These are phyloP conservation scores for Leptopilina boulardi DNA, from an alignment of 1,140 invertebrate genomes.

Conservation along the genomic window DNA sequence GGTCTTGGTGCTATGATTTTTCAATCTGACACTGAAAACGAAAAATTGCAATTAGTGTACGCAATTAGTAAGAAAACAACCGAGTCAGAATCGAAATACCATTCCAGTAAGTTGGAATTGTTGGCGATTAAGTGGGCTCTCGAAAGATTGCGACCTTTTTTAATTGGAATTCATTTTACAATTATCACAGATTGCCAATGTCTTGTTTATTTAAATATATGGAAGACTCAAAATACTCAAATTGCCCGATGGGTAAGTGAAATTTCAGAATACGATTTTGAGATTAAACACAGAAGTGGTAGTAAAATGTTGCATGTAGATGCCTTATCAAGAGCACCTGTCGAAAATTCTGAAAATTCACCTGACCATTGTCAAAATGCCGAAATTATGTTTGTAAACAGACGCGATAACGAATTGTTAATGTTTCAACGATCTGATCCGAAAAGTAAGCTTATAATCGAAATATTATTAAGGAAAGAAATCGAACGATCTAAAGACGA, in stretches of 20 bases:
- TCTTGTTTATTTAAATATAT: constrained; percentile 27
- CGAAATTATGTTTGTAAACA: neutral
- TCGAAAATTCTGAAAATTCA: neutral
- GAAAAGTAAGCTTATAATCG: neutral
- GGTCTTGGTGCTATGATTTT: constrained; percentile 34
- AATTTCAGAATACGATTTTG: constrained; percentile 18
- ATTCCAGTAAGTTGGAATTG: neutral
- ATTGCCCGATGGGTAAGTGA: constrained; percentile 11
- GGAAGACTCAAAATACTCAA: constrained; percentile 32
- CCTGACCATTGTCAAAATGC: neutral
- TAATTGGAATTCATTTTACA: constrained; percentile 39
- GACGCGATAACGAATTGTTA: neutral
- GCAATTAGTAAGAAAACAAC: neutral
- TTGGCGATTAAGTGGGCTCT: constrained; percentile 36
- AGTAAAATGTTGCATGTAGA: constrained; percentile 10
- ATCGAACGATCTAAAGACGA: neutral
- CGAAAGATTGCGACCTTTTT: neutral
- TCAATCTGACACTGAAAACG: neutral
- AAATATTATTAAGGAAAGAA: neutral
- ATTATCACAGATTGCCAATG: constrained; percentile 38
- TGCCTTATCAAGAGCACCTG: neutral
- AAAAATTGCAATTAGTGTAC: constrained; percentile 21
- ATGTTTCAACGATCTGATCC: constrained; percentile 27
- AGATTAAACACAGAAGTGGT: constrained; percentile 7
- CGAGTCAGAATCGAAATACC: constrained; percentile 13